Evolutionary conservation across 2,113 vertebrate genomes (phyloP).

Genomic region (Brienomyrus brachyistius): DNA sequence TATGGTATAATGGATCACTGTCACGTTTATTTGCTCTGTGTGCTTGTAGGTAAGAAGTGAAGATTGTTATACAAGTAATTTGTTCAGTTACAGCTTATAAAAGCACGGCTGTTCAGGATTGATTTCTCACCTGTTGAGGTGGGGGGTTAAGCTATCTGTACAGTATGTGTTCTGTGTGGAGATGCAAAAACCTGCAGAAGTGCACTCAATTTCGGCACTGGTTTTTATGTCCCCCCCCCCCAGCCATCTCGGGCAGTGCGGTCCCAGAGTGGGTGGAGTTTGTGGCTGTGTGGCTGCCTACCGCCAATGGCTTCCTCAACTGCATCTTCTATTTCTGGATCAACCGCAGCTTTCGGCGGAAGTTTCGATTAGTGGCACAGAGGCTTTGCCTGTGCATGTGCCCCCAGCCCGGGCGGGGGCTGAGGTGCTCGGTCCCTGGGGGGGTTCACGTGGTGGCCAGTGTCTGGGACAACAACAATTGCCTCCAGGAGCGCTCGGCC

Average conservation of each 20-base stretch:
- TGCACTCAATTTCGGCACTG: background rate
- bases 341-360: conserved; percentile 69
- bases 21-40: background rate
- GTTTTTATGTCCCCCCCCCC: conserved; percentile 8
- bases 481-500: conserved; percentile 52
- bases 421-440: conserved; percentile 25
- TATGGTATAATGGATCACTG: background rate
- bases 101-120: background rate
- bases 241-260: conserved; percentile 59
- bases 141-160: background rate
- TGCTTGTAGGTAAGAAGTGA: background rate
- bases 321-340: conserved; percentile 82
- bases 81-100: background rate
- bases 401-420: conserved; percentile 30
- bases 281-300: conserved; percentile 73
- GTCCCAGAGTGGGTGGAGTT: conserved; percentile 74
- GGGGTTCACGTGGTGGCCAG: conserved; percentile 34
- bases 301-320: conserved; percentile 76
- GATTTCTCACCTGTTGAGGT: background rate
- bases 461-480: conserved; percentile 45
- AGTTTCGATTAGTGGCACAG: conserved; percentile 55
- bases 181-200: background rate
- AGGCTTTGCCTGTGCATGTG: conserved; percentile 45
- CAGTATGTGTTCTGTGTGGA: background rate
- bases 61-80: background rate